These are phyloP conservation scores for Oceanodroma tethys DNA, from an alignment of 2,113 vertebrate species.

Conservation along the genomic window DNA sequence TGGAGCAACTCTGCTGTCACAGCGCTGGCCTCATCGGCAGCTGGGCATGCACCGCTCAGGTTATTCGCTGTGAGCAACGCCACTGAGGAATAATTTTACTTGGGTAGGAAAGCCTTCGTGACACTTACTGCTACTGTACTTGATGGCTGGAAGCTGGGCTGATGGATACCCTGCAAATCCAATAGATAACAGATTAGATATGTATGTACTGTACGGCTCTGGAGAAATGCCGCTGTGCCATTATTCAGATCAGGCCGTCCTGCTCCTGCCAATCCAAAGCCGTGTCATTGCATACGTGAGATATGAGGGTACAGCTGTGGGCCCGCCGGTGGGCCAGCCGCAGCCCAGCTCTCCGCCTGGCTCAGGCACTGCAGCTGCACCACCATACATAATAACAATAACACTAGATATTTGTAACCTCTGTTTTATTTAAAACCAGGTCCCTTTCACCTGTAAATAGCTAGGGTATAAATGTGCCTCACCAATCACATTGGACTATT, in stretches of 20 bases:
- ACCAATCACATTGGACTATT: conserved; percentile 68
- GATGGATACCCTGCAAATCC: conserved; percentile 38
- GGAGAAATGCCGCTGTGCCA: background rate
- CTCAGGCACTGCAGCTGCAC: background rate
- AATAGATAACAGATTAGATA: conserved; percentile 14
- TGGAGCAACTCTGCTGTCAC: background rate
- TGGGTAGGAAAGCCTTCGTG: background rate
- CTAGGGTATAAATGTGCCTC: conserved; percentile 59
- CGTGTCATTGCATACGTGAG: background rate
- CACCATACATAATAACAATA: background rate
- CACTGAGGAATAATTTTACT: conserved; percentile 18
- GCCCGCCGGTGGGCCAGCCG: background rate
- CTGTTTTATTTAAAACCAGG: conserved; percentile 61
- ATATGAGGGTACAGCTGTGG: background rate
- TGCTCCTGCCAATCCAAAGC: background rate
- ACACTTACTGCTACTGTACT: conserved; percentile 22
- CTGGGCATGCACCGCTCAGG: rapidly evolving
- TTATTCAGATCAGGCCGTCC: background rate
- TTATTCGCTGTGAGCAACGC: background rate
- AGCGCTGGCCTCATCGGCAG: rapidly evolving
- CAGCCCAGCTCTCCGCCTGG: background rate
- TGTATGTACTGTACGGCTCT: background rate
- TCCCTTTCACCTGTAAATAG: conserved; percentile 69
- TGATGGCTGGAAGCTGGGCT: conserved; percentile 7
- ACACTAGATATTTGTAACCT: background rate